These are phyloP conservation scores for Odontamblyopus rebecca DNA, from an alignment of 2,797 vertebrate species.

Conservation along the genomic window DNA sequence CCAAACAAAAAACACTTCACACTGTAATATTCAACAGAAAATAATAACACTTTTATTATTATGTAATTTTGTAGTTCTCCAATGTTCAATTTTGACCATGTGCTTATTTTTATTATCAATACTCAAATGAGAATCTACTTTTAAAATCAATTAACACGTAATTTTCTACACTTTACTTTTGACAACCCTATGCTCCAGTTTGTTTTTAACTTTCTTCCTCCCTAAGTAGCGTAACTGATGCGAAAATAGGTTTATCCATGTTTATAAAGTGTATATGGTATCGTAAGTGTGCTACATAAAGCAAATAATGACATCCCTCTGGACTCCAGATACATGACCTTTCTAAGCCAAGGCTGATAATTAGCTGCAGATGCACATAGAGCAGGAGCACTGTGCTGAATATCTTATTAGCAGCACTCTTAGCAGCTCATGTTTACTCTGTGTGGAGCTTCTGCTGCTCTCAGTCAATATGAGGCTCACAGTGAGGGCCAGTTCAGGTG, in stretches of 20 bases:
- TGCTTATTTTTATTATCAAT: too few relatives aligned
- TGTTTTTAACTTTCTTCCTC: background rate
- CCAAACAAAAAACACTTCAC: background rate
- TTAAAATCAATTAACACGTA: too few relatives aligned
- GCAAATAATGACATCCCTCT: background rate
- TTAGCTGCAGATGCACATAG: slow-evolving; percentile 9
- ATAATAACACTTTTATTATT: background rate
- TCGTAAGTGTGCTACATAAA: background rate
- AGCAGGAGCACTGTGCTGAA: background rate
- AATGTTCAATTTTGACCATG: too few relatives aligned
- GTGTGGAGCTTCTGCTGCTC: background rate
- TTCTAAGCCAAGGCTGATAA: slow-evolving; percentile 1
- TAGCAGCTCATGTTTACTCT: background rate
- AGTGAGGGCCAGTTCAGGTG: slow-evolving; percentile 3
- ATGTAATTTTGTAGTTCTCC: too few relatives aligned
- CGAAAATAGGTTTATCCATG: background rate
- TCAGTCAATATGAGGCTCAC: slow-evolving; percentile 9
- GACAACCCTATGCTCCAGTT: background rate
- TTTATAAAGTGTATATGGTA: background rate
- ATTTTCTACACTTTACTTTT: too few relatives aligned
- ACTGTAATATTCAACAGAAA: background rate
- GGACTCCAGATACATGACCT: slow-evolving; percentile 9
- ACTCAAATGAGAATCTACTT: too few relatives aligned
- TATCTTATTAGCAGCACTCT: slow-evolving; percentile 2
- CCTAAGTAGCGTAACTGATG: background rate